These are phyloP conservation scores for Troides aeacus DNA, from an alignment of 2,888 invertebrate species.

Conservation along the genomic window DNA sequence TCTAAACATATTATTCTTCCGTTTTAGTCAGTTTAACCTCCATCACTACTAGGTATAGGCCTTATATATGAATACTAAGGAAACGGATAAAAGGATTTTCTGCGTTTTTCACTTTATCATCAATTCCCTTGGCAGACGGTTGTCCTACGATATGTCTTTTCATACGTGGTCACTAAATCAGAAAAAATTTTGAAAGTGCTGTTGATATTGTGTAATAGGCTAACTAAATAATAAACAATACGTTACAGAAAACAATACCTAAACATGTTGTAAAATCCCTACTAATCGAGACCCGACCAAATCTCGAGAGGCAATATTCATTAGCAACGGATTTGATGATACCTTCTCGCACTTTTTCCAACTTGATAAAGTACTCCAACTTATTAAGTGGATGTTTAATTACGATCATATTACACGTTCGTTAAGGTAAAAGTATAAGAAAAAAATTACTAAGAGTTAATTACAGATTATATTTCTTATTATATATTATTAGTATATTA, in stretches of 20 bases:
- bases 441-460: background rate
- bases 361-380: conserved; percentile 12
- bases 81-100: too few species aligned
- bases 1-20: too few species aligned
- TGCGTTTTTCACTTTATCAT: too few species aligned
- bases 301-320: conserved; percentile 30
- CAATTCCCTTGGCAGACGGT: too few species aligned
- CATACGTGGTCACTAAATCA: too few species aligned
- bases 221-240: background rate
- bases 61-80: too few species aligned
- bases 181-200: too few species aligned
- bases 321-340: conserved; percentile 23
- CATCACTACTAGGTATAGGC: too few species aligned
- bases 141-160: too few species aligned
- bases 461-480: background rate
- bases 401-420: conserved; percentile 7
- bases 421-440: background rate
- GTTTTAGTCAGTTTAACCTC: too few species aligned
- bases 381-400: conserved; percentile 20
- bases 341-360: conserved; percentile 16
- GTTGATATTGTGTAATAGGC: too few species aligned
- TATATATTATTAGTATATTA: too few species aligned
- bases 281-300: conserved; percentile 20
- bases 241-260: background rate
- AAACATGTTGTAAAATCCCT: conserved; percentile 2